Evolutionary conservation across 2,113 vertebrate genomes (phyloP), one percentile per base, ranked within the genome.

Genomic region (Gambusia holbrooki): DNA sequence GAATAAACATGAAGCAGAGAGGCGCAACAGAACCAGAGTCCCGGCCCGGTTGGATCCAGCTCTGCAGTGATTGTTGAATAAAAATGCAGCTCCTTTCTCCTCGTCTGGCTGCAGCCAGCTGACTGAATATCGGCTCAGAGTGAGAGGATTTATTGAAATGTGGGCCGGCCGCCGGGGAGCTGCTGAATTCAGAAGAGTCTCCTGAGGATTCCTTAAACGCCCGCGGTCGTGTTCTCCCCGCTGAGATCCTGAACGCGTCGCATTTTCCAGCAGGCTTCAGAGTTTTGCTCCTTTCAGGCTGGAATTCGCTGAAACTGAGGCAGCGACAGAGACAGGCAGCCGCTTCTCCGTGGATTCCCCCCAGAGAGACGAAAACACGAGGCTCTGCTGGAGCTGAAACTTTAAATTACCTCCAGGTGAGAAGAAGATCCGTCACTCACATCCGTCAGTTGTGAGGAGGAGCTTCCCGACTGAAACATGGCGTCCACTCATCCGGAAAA

Each of bases 141-240:
- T 83, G 83, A 37, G 61, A 65, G 79, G 72, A 71, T 72, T 84
- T 85, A 90, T 90, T 86, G 71, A 84, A 89, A 85, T 75, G 66
- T 69, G 62, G 6, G 29, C 1, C 8, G 77, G 71, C 79, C 51
- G 63, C 78, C 79, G 66, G 73, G 69, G 62, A 81, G 86, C 71
- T 54, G 66, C 69, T 82, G 87, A 85, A 91, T 90, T 79, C 82
- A 89, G 79, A 66, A 69, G 74, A 68, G 14, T 85, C 83, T 85
- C 88, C 71, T 5, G 87, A 87, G 85, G 84, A 84, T 82, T 88
- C 68, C 81, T 78, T 29, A 84, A 74, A 69, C 13, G 75, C 84
- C 77, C 67, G 32, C 71, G 65, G 80, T 80, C 83, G 51, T 80
- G 77, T 83, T 81, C 81, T 81, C 86, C 81, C 73, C 35, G 79